Percentiles rank a stretch among this genome's conserved stretches.
Evolutionary conservation across 2,888 invertebrate genomes (phyloP).

Genomic region (Entomobrya multifasciata): DNA sequence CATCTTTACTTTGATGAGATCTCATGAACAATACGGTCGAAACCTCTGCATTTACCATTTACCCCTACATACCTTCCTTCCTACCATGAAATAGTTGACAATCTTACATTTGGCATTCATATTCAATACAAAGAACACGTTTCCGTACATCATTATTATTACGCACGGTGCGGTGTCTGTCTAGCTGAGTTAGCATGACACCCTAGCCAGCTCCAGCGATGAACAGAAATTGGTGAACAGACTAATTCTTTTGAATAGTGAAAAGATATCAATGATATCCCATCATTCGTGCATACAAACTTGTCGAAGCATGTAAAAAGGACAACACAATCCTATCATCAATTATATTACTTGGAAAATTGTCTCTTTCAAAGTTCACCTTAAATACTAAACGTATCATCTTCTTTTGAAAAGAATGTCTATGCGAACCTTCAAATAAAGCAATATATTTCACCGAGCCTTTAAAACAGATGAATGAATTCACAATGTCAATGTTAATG

Average conservation of each 20-base stretch:
- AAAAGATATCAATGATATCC: slow-evolving; percentile 46
- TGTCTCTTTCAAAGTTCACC: slow-evolving; percentile 42
- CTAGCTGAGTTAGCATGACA: not conserved
- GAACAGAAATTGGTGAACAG: slow-evolving; percentile 37
- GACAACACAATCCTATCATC: slow-evolving; percentile 72
- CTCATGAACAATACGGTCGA: no score
- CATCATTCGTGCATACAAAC: slow-evolving; percentile 31
- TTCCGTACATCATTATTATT: not conserved
- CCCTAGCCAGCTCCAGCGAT: slow-evolving; percentile 63
- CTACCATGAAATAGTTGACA: not conserved
- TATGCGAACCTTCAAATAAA: no score
- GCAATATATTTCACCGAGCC: not conserved
- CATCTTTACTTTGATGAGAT: slow-evolving; percentile 17
- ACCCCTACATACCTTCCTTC: not conserved
- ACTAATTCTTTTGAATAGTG: slow-evolving; percentile 44
- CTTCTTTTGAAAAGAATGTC: no score
- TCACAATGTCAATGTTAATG: not conserved
- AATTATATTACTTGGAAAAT: slow-evolving; percentile 65
- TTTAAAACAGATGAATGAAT: not conserved
- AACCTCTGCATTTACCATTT: no score
- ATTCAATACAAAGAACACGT: slow-evolving; percentile 17
- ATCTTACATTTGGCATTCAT: not conserved
- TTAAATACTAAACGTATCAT: slow-evolving; percentile 7
- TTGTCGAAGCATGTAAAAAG: slow-evolving; percentile 69
- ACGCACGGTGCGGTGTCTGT: not conserved